Base-by-base conservation (phyloP, 2,113 vertebrate species). In the Odontophorus gujanensis region DNA sequence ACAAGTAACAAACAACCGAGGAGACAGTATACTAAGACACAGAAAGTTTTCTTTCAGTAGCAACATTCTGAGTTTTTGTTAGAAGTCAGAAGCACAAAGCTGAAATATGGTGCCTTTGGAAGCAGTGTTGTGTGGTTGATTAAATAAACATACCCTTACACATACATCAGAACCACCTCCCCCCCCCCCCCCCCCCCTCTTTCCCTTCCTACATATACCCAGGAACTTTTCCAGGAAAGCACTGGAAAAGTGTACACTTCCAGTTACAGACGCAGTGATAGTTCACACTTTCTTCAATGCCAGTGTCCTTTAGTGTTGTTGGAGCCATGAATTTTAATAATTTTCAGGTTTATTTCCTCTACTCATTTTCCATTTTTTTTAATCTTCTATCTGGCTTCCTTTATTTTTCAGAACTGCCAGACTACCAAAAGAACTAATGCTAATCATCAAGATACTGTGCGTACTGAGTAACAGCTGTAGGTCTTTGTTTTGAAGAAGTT, bases 71-170 rank as follows among this genome's bases (percentile, higher is more conserved):
- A 89, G n/a, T 7, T 84, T 72, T 93, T 82, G 66, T 50, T 73
- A 92, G 50, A 53, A 58, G 38, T 63, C 67, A 77, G 45, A 80
- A 87, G 81, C 30, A 81, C 36, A 91, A 93, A 90, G 57, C 7
- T 87, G 87, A 89, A 95, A 83, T 43, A 78, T 2, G 32, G 7
- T 19, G 10, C n/a, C 28, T 68, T 73, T 79, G 90, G 48, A 87
- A 91, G 10, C 25, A 77, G 28, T 51, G 18, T 18, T 5, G 1
- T 43, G 22, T 63, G 21, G 12, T 74, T 66, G 50, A 85, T 66
- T 79, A 68, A 92, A 76, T 55, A 25, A 66, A 51, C 4, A 10
- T 4, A 19, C 1, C 1, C 17, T 4, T 11, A 73, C 68, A 57
- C 20, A 36, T 59, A 74, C 1, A 1, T 18, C n/a, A 57, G 20